phyloP scores from a whole-genome alignment of 1,140 invertebrate genomes.

The Drepana arcuata region DNA sequence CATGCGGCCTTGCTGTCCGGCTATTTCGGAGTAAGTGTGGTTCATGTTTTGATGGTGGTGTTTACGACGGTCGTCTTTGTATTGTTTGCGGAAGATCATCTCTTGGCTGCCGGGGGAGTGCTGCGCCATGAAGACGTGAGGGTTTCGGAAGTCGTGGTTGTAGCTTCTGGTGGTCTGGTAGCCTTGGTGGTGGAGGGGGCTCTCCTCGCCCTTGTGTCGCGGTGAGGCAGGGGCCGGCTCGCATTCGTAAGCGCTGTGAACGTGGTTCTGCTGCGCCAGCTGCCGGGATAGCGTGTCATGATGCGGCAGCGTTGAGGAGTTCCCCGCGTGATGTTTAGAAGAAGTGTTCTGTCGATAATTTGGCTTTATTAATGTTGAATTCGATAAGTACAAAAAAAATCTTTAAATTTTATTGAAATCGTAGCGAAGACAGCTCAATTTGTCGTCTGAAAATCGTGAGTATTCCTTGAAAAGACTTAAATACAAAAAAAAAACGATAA shows the following conservation, averaged over 20 bases:
- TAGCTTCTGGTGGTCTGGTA: constrained; percentile 69
- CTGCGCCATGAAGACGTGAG: constrained; percentile 67
- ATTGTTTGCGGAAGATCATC: constrained; percentile 62
- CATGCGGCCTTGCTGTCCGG: constrained; percentile 56
- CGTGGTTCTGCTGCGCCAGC: constrained; percentile 43
- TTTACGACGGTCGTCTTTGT: constrained; percentile 58
- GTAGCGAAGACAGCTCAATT: too few species aligned
- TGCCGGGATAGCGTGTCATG: constrained; percentile 57
- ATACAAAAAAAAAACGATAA: too few species aligned
- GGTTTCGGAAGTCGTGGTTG: constrained; percentile 74
- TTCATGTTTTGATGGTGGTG: constrained; percentile 63
- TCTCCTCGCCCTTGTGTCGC: constrained; percentile 53
- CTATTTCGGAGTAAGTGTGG: constrained; percentile 76
- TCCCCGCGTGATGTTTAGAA: constrained; percentile 66
- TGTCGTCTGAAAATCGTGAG: too few species aligned
- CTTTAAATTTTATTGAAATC: too few species aligned
- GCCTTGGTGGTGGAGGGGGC: constrained; percentile 55
- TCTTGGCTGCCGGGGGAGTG: constrained; percentile 64
- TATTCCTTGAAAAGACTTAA: too few species aligned
- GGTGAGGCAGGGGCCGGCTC: constrained; percentile 43
- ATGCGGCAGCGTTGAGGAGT: constrained; percentile 54
- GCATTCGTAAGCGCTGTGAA: constrained; percentile 52
- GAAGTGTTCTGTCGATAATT: constrained; percentile 62
- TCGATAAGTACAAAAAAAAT: too few species aligned
- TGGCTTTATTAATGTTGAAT: constrained; percentile 1